Percentiles rank a stretch among this genome's conserved stretches.
Conservation (phyloP, 2,797 vertebrate species). For the Dallia pectoralis region DNA sequence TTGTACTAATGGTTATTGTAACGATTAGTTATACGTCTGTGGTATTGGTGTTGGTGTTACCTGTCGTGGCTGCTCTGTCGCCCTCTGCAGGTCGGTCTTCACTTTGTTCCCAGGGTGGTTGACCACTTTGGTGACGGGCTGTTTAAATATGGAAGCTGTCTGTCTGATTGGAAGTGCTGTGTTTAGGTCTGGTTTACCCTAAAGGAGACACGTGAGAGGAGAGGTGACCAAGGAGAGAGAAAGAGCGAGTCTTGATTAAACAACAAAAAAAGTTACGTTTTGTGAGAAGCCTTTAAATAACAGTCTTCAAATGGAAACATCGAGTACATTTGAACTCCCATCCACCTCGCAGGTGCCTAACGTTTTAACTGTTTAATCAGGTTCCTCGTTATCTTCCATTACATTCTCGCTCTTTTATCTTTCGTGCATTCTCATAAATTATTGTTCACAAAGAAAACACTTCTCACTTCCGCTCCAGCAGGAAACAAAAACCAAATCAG, state of each 20-base stretch:
- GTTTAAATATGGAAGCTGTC: conserved; percentile 95
- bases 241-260: background rate
- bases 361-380: background rate
- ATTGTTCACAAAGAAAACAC: background rate
- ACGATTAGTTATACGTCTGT: background rate
- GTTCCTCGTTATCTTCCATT: background rate
- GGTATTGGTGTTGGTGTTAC: conserved; percentile 53
- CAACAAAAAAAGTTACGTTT: too few relatives aligned
- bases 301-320: background rate
- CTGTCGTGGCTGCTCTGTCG: conserved; percentile 87
- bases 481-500: background rate
- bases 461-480: background rate
- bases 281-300: background rate
- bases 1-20: conserved; percentile 11
- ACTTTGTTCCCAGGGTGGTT: conserved; percentile 92
- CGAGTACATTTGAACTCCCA: too few relatives aligned
- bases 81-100: conserved; percentile 85
- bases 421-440: too few relatives aligned
- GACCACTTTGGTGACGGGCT: conserved; percentile 94
- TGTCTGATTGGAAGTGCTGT: conserved; percentile 91
- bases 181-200: conserved; percentile 90
- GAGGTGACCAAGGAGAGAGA: conserved; percentile 1
- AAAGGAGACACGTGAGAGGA: conserved; percentile 21
- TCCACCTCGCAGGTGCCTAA: background rate
- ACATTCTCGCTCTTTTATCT: background rate